Percentiles rank a stretch among this genome's conserved stretches.
Evolutionary conservation across 2,113 vertebrate species (phyloP).

Genomic region (Pseudorasbora parva): DNA sequence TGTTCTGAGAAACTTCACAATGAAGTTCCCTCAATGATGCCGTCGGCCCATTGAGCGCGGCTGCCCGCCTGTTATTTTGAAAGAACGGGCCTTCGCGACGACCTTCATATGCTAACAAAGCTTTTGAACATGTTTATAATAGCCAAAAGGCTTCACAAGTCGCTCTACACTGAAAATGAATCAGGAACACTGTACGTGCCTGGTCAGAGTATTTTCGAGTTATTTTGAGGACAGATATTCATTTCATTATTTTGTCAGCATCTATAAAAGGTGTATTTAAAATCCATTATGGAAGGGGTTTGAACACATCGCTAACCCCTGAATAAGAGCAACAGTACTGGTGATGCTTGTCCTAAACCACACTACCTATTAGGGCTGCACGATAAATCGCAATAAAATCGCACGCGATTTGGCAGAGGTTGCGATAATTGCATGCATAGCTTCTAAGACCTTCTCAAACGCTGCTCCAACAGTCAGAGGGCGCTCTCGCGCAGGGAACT

Average conservation of each 20-base stretch:
- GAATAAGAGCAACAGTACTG: background rate
- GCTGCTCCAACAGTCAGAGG: no score
- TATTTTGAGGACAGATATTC: background rate
- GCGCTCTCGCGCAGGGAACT: no score
- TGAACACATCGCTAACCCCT: background rate
- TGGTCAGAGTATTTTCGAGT: background rate
- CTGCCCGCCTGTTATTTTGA: background rate
- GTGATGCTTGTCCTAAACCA: background rate
- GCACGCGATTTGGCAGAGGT: no score
- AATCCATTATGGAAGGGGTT: background rate
- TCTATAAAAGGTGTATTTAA: background rate
- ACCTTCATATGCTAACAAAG: background rate
- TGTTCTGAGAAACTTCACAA: constrained; percentile 17
- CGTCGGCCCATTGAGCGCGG: background rate
- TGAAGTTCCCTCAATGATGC: background rate
- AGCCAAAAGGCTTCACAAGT: background rate
- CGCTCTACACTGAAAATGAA: background rate
- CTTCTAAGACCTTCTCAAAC: no score
- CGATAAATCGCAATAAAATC: no score
- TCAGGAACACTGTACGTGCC: background rate
- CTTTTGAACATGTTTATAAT: constrained; percentile 3
- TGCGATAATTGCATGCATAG: no score
- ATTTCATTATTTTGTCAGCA: background rate
- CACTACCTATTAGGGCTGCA: no score
- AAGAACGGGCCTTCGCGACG: background rate